phyloP scores from a whole-genome alignment of 2,113 vertebrate genomes.

The Chaenocephalus aceratus region DNA sequence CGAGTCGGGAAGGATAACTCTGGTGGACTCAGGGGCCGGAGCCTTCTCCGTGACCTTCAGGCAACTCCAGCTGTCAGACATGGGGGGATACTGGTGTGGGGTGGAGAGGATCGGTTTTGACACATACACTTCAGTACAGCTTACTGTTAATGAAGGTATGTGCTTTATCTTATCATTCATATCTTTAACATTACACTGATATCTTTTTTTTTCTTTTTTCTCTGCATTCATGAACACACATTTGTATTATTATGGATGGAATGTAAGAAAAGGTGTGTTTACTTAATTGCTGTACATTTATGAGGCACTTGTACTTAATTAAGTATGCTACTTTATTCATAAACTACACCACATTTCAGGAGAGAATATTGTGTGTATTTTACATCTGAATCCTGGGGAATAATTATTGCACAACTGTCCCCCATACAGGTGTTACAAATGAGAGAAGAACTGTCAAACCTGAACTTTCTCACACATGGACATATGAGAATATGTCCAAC shows the following conservation, averaged over 20 bases:
- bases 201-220: background rate
- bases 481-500: background rate
- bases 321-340: background rate
- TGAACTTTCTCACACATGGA: constrained; percentile 10
- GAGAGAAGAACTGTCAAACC: background rate
- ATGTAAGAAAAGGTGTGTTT: background rate
- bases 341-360: background rate
- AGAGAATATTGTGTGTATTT: background rate
- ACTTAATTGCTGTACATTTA: background rate
- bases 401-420: background rate
- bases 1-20: constrained; percentile 1
- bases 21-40: constrained; percentile 41
- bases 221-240: background rate
- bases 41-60: constrained; percentile 58
- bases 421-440: background rate
- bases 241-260: background rate
- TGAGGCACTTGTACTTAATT: background rate
- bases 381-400: no score
- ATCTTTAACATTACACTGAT: background rate
- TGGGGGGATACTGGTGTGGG: constrained; percentile 53
- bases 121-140: constrained; percentile 38
- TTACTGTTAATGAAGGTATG: constrained; percentile 52
- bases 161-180: background rate
- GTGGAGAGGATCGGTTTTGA: constrained; percentile 39
- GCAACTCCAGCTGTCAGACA: constrained; percentile 55